Percentiles rank a stretch among this genome's conserved stretches.
Conservation (phyloP, 2,113 vertebrate species). For the Uria aalge region DNA sequence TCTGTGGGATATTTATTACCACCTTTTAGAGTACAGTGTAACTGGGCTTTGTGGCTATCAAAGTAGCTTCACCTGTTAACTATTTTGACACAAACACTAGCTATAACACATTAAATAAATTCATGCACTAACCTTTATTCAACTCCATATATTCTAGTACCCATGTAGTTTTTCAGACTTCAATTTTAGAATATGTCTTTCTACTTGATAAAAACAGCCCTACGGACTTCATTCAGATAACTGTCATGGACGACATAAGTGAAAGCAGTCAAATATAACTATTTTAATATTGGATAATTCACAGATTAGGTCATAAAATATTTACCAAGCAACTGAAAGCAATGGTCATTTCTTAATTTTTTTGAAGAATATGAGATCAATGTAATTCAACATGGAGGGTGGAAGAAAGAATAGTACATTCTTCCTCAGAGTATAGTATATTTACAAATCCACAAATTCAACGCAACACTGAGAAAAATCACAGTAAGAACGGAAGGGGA, state of each 20-base stretch:
- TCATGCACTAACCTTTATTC: not conserved
- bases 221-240: not conserved
- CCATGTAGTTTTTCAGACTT: not conserved
- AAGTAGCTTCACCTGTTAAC: not conserved
- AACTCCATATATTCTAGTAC: not conserved
- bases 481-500: not conserved
- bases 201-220: not conserved
- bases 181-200: not conserved
- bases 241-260: rapidly evolving
- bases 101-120: not conserved
- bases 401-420: not conserved
- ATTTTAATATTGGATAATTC: not conserved
- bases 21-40: not conserved
- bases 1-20: not conserved
- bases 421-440: not conserved
- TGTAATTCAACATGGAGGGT: not conserved
- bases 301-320: not conserved
- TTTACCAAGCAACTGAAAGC: not conserved
- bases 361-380: not conserved
- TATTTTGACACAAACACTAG: not conserved
- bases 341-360: not conserved
- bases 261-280: not conserved
- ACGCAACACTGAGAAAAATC: not conserved
- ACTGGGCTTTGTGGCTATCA: not conserved
- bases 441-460: not conserved